Evolutionary conservation across 1,140 invertebrate genomes (phyloP).

Genomic region (Ostrea edulis): DNA sequence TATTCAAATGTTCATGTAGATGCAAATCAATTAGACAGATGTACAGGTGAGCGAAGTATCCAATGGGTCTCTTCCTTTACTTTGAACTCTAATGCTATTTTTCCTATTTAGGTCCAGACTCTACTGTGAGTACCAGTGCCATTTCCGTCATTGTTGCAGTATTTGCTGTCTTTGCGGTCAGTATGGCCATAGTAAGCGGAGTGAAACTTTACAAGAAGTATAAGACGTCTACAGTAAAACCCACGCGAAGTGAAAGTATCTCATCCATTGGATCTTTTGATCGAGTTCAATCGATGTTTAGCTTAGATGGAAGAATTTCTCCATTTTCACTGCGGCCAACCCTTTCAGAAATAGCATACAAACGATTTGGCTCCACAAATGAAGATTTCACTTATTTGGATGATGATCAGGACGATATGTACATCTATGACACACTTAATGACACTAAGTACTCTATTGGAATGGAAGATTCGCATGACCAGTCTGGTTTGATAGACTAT

Average conservation of each 20-base stretch:
- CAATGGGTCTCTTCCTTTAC: too few relatives aligned
- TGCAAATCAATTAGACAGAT: too few relatives aligned
- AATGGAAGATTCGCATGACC: background rate
- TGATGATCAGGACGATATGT: background rate
- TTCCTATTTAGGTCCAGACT: background rate
- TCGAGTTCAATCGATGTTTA: constrained; percentile 26
- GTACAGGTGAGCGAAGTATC: too few relatives aligned
- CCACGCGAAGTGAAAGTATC: background rate
- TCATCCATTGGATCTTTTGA: background rate
- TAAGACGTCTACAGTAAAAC: background rate
- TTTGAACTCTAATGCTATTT: background rate
- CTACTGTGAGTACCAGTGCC: background rate
- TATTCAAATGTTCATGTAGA: too few relatives aligned
- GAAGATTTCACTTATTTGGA: background rate
- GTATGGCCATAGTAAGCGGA: background rate
- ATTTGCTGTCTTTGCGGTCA: background rate
- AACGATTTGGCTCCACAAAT: background rate
- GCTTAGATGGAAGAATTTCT: constrained; percentile 15
- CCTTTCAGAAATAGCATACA: constrained; percentile 19
- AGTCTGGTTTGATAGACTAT: background rate
- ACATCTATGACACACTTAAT: background rate
- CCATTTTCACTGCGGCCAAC: constrained; percentile 22
- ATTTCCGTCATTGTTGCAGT: background rate
- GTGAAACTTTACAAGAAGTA: constrained; percentile 3
- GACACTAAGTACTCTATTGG: background rate